Evolutionary conservation across 2,113 vertebrate genomes (phyloP), one percentile per base, ranked within the genome.

Genomic region (Phoxinus phoxinus): DNA sequence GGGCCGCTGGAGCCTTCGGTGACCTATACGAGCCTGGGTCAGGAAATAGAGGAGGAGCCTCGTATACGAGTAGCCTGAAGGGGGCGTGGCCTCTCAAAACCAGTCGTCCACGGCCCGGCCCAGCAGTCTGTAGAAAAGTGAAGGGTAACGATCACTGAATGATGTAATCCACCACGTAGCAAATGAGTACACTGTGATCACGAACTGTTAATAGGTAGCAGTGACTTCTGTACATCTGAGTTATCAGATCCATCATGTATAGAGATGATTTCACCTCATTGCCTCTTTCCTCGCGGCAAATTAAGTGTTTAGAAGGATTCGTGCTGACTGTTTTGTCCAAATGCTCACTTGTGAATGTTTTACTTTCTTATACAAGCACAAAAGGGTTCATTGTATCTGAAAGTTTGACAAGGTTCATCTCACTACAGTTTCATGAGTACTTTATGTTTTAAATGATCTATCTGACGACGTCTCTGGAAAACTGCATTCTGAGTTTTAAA

Each of bases 1-100:
- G 90, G 95, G 46, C 94, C 95, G 80, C 90, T 95, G 93, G 97
- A 99, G 90, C 97, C 97, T 75, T 96, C 97, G 0, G 97, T 99
- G 86, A 97, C 97, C 56, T 99, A 97, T 90, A 98, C 96, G 93
- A 97, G 96, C 89, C 93, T 98, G 91, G 95, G 96, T 78, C 95
- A 96, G 86, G 97, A 97, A 90, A 95, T 92, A 2, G 97, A 96
- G 91, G 97, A 97, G 56, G 96, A 97, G 90, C 95, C 96, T 89
- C 96, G 95, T 0, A 92, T 97, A 17, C 94, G 94, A 35, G 94
- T 97, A 84, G 95, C 96, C 90, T 97, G 95, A 95, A 84, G 67
- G 25, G 84, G 83, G 61, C 7, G 53, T 75, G 37, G 73, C 17
- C 61, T 75, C 59, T 90, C 84, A 84, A 86, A 84, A 65, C 89